A percentile compares a stretch with the other conserved stretches of the same genome.
Evolutionary conservation across 2,797 vertebrate species (phyloP).

Genomic region (Nothura maculosa): DNA sequence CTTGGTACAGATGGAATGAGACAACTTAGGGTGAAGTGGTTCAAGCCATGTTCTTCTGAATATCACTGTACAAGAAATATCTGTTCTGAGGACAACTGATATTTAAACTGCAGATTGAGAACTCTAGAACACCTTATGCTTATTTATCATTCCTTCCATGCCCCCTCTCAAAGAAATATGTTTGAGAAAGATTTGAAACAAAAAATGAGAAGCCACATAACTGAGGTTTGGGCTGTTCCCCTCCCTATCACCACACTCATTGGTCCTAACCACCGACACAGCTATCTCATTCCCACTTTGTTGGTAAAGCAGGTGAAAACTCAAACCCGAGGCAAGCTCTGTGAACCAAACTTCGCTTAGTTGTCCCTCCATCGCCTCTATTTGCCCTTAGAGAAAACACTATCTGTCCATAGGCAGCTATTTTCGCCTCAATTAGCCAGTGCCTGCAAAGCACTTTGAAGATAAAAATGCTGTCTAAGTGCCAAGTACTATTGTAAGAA

Average conservation of each 20-base stretch:
- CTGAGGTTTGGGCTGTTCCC: neutral
- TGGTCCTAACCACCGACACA: neutral
- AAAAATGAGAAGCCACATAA: neutral
- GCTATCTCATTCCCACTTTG: neutral
- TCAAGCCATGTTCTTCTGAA: neutral
- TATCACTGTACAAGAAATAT: too few relatives aligned
- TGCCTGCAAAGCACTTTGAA: neutral
- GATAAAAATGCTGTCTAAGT: neutral
- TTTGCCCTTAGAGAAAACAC: neutral
- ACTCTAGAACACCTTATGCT: too few relatives aligned
- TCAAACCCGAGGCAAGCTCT: neutral
- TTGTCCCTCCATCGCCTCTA: too few relatives aligned
- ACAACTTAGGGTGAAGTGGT: neutral
- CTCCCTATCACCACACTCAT: neutral
- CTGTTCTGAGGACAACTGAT: too few relatives aligned
- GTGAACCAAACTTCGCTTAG: neutral
- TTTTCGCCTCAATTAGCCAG: neutral
- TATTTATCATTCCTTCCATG: too few relatives aligned
- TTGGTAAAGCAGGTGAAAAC: neutral
- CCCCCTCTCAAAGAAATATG: too few relatives aligned
- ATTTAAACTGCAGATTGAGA: too few relatives aligned
- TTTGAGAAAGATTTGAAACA: neutral
- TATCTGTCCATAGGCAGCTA: neutral
- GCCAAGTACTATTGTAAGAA: neutral
- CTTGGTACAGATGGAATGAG: neutral